Percentiles rank a stretch among this genome's conserved stretches.
Conservation (phyloP, 2,888 invertebrate genomes). For the Tuberolachnus salignus region DNA sequence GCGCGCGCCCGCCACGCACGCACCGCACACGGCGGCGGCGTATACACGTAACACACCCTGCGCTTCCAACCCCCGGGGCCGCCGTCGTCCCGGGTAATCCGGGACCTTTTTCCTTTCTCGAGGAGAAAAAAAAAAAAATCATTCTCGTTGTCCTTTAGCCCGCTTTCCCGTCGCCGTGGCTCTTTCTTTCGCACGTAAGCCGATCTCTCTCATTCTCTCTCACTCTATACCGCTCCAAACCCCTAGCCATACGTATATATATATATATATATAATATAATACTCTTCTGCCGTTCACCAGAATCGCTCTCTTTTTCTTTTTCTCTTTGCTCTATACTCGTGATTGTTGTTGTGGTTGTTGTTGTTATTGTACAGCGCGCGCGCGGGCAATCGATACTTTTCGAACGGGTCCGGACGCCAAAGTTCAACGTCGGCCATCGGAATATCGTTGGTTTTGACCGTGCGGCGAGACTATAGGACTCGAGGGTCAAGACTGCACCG, state of each 20-base stretch:
- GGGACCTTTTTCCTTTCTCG: conserved; percentile 54
- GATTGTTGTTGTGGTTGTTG: conserved; percentile 11
- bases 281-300: background rate
- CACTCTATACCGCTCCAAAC: background rate
- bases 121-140: conserved; percentile 45
- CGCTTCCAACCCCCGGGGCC: background rate
- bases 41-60: conserved; percentile 23
- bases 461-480: too few relatives aligned
- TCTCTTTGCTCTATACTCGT: background rate
- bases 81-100: conserved; percentile 38
- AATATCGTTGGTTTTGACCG: background rate
- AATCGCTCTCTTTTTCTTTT: background rate
- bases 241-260: background rate
- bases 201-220: background rate
- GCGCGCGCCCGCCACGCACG: conserved; percentile 52
- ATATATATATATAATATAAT: too few relatives aligned
- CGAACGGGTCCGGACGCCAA: conserved; percentile 32
- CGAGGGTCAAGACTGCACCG: too few relatives aligned
- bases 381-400: conserved; percentile 53
- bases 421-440: conserved; percentile 30
- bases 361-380: conserved; percentile 27
- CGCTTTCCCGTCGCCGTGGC: background rate
- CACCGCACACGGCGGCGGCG: conserved; percentile 13
- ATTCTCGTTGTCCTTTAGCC: conserved; percentile 53
- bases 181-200: background rate